Conservation (phyloP, 2,113 vertebrate species). For the Rattus rattus region DNA sequence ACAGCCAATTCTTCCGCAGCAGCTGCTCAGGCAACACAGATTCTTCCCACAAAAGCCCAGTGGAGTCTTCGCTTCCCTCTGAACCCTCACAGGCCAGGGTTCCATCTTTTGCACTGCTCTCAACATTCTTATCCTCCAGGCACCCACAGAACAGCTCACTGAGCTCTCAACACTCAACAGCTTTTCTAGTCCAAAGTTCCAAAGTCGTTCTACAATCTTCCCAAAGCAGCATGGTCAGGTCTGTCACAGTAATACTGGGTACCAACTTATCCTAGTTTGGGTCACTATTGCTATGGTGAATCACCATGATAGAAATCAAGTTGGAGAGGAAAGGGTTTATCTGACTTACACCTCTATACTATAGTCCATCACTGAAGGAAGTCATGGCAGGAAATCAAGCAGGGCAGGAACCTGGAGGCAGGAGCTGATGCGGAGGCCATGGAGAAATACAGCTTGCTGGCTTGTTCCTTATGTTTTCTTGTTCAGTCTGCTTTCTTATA, state of each 20-base stretch:
- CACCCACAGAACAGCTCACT: background rate
- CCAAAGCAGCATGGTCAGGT: background rate
- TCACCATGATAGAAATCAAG: background rate
- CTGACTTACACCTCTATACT: background rate
- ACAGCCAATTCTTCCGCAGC: background rate
- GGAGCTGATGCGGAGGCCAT: background rate
- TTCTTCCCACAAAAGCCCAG: background rate
- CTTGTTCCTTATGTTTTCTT: background rate
- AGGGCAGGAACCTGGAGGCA: background rate
- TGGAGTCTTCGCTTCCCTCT: background rate
- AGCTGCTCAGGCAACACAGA: background rate
- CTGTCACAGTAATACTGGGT: background rate
- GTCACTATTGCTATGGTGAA: background rate
- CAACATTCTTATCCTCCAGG: background rate
- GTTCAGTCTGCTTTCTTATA: background rate
- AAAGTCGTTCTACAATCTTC: background rate
- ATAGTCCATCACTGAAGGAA: background rate
- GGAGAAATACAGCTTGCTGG: background rate
- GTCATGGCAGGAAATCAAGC: background rate
- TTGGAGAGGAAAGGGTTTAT: background rate
- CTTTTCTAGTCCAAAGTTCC: background rate
- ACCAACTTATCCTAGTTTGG: background rate
- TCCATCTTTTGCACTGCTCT: background rate
- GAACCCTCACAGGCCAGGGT: background rate
- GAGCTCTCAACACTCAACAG: background rate